phyloP scores from a whole-genome alignment of 2,113 vertebrate species.

The Meles meles region DNA sequence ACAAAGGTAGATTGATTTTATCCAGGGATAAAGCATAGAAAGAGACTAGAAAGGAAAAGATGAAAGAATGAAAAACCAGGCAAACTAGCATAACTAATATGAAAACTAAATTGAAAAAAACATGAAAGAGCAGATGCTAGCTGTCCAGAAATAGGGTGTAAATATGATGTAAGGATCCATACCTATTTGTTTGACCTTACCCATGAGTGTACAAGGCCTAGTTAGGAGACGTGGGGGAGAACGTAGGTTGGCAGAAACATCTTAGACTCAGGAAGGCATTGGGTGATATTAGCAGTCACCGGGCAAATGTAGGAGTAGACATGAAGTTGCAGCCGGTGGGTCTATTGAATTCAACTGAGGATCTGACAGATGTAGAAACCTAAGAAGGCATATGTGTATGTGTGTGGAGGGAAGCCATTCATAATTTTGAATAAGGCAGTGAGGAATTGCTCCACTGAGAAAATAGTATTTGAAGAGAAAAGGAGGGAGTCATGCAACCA shows the following conservation, averaged over 20 bases:
- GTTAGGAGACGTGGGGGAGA: neutral
- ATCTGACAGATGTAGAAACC: neutral
- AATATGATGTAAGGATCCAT: neutral
- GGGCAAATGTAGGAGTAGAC: neutral
- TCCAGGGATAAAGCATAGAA: neutral
- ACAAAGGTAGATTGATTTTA: neutral
- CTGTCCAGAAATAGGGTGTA: neutral
- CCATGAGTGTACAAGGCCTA: neutral
- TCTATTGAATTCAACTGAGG: neutral
- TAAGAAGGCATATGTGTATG: neutral
- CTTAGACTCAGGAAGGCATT: neutral
- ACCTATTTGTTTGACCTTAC: neutral
- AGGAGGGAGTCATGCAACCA: neutral
- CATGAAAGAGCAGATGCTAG: neutral
- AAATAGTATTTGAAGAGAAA: neutral
- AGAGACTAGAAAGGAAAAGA: neutral
- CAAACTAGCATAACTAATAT: neutral
- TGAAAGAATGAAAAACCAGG: neutral
- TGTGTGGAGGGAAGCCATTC: neutral
- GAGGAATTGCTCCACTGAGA: neutral
- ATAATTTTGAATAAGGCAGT: neutral
- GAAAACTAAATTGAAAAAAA: neutral
- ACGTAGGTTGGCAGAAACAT: neutral
- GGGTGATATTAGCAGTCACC: neutral
- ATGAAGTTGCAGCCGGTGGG: neutral